Evolutionary conservation across 2,888 invertebrate species (phyloP), one percentile per base, ranked within the genome.

Genomic region (Zonitis immaculata): DNA sequence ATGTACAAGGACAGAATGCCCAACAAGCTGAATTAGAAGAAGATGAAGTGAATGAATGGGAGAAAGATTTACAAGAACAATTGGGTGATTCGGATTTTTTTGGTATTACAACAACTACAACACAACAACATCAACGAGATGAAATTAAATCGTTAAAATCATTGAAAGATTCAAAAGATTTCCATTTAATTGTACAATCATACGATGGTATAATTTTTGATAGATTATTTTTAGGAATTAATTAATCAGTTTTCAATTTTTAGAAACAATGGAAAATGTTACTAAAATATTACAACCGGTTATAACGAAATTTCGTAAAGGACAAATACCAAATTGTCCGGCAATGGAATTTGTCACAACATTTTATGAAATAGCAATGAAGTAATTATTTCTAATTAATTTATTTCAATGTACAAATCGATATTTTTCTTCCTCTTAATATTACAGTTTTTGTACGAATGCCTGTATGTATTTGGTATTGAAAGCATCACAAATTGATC

Each of bases 101-200:
- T 44, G 47, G 52, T 42, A 60, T 60, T 48, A 61, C 58, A 58
- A 32, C 16, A 47, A 49, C 12, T 14, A 32, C 39, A 44, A n/a
- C 12, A 48, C 47, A 30, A 9, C 16, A 39, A 18, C 9, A 11
- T 11, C 1, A 39, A 18, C 20, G 20, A 20, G 6, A 39, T 3
- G 20, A 39, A 0, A 6, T 6, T 49, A 84, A 86, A 65, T 78
- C 94, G 67, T 84, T 86, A 49, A 85, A 87, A 66, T 77, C 95
- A 59, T 82, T 87, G 70, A 89, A 91, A 69, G 91, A 95, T 73
- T 90, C 91, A 45, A 95, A 95, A 2, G 95, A 96, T 76, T 87
- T 95, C 70, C 72, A 85, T 4, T 78, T 95, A 9, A 79, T 91
- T 47, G 80, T 85, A 56, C 93, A 95, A 73, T 20, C 39, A 20